phyloP scores from a whole-genome alignment of 2,797 vertebrate species.

The Menidia menidia region DNA sequence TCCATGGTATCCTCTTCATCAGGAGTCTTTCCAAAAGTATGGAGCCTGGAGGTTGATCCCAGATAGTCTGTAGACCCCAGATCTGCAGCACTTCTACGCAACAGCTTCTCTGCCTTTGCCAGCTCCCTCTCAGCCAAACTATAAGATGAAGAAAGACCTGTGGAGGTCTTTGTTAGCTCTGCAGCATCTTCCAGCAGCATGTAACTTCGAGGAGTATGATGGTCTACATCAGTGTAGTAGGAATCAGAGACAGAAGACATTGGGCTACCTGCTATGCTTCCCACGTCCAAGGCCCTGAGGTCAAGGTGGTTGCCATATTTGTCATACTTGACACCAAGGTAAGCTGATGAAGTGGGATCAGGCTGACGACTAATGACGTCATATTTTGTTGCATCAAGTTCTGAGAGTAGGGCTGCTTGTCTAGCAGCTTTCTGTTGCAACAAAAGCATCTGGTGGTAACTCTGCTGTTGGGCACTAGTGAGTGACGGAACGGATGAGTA shows the following conservation, averaged over 20 bases:
- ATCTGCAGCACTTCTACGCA: constrained; percentile 89
- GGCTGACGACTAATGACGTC: constrained; percentile 93
- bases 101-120: constrained; percentile 93
- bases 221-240: constrained; percentile 95
- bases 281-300: constrained; percentile 91
- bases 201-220: constrained; percentile 91
- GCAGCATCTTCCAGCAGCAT: constrained; percentile 95
- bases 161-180: constrained; percentile 92
- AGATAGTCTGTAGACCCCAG: constrained; percentile 92
- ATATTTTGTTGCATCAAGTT: constrained; percentile 93
- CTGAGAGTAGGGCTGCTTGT: constrained; percentile 90
- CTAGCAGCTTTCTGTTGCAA: constrained; percentile 94
- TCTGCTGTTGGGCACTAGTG: constrained; percentile 89
- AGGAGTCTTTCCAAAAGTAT: constrained; percentile 91
- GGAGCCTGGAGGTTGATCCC: constrained; percentile 90
- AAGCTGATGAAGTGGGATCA: constrained; percentile 87
- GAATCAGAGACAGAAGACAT: constrained; percentile 96
- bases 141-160: constrained; percentile 89
- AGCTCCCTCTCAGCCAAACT: constrained; percentile 95
- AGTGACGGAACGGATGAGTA: constrained; percentile 95
- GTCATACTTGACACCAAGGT: constrained; percentile 88
- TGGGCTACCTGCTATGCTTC: constrained; percentile 91
- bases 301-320: constrained; percentile 92
- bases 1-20: constrained; percentile 97
- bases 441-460: constrained; percentile 93